Conservation (phyloP, 2,113 vertebrate species). For the Callipepla californica region DNA sequence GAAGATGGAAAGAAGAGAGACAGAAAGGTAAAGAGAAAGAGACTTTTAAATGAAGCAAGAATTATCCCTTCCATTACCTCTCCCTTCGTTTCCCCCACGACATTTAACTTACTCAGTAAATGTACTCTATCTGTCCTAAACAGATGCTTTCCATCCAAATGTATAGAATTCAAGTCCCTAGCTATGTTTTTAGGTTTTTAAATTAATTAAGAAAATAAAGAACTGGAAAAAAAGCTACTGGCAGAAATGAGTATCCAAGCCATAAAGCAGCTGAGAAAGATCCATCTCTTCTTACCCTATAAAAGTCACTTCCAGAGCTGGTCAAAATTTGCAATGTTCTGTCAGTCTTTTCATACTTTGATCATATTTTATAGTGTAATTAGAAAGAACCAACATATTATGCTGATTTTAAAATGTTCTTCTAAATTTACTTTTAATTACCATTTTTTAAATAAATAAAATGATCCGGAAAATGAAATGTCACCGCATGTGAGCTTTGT, state of each 20-base stretch:
- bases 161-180: not conserved
- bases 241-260: conserved; percentile 27
- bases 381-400: not conserved
- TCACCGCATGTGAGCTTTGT: conserved; percentile 22
- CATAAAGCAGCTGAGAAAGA: conserved; percentile 3
- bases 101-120: not conserved
- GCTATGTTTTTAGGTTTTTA: not conserved
- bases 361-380: conserved; percentile 21
- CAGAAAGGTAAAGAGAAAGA: not conserved
- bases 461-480: conserved; percentile 40
- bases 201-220: conserved; percentile 39
- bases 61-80: conserved; percentile 3
- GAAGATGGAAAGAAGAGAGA: not conserved
- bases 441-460: conserved; percentile 39
- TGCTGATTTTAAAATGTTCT: not conserved
- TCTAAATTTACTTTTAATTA: conserved; percentile 28
- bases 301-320: not conserved
- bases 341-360: conserved; percentile 13
- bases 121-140: conserved; percentile 30
- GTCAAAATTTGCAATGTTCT: conserved; percentile 11
- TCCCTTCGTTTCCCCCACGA: not conserved
- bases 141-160: conserved; percentile 3
- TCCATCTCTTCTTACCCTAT: conserved; percentile 1
- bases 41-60: not conserved
- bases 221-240: conserved; percentile 18